Percentiles rank a stretch among this genome's conserved stretches.
phyloP scores from a whole-genome alignment of 2,888 invertebrate genomes.

The Psylliodes chrysocephalus region DNA sequence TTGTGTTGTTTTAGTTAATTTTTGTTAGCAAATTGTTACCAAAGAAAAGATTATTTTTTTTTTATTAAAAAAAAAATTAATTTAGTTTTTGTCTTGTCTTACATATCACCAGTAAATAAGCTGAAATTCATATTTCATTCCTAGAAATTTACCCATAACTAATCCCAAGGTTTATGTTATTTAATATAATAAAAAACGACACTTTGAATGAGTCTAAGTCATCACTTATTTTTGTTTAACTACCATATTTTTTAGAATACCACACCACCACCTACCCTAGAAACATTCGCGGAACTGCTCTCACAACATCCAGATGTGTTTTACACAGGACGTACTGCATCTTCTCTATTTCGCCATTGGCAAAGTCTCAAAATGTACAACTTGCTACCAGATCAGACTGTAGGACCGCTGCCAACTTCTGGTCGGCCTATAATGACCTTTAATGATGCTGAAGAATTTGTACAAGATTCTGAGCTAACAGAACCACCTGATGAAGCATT shows the following conservation, averaged over 20 bases:
- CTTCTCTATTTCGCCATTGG: conserved; percentile 90
- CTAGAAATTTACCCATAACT: too few relatives aligned
- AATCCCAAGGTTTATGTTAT: too few relatives aligned
- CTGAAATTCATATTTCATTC: too few relatives aligned
- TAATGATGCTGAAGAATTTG: conserved; percentile 91
- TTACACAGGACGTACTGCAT: conserved; percentile 88
- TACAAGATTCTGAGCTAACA: conserved; percentile 83
- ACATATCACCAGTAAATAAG: too few relatives aligned
- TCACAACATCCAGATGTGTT: conserved; percentile 87
- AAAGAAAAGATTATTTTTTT: too few relatives aligned
- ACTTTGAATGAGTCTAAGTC: too few relatives aligned
- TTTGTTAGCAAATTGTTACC: too few relatives aligned
- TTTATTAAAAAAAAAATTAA: too few relatives aligned
- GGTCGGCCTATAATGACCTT: conserved; percentile 73
- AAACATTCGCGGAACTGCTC: conserved; percentile 86
- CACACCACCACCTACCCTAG: conserved; percentile 77
- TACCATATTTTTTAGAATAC: conserved; percentile 71
- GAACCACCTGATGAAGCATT: conserved; percentile 85
- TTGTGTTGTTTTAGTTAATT: too few relatives aligned
- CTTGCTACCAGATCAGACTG: conserved; percentile 88
- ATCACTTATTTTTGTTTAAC: too few relatives aligned
- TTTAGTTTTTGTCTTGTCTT: too few relatives aligned
- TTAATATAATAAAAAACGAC: too few relatives aligned
- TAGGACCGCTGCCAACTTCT: conserved; percentile 62
- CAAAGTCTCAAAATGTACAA: conserved; percentile 91